These are phyloP conservation scores for Pantherophis vulpinus DNA, from an alignment of 2,797 vertebrate species.

Conservation along the genomic window DNA sequence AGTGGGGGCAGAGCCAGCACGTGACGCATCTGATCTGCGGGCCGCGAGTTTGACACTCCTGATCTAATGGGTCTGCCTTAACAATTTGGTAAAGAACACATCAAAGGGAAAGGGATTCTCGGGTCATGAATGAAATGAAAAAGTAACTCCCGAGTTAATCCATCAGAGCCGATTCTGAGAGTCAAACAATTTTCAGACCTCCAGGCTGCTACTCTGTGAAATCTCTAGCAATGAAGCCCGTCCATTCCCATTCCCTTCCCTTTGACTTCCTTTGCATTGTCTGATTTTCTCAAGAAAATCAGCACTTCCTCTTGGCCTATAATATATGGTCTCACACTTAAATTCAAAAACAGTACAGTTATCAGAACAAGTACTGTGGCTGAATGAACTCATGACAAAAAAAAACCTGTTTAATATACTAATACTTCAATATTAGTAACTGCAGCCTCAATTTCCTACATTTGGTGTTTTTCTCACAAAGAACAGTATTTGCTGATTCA, in stretches of 20 bases:
- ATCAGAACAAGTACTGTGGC: neutral
- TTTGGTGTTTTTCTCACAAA: neutral
- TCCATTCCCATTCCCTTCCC: neutral
- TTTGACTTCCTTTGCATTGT: neutral
- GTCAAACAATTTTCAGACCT: neutral
- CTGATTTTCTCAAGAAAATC: neutral
- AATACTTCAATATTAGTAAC: neutral
- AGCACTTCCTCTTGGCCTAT: neutral
- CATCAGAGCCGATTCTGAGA: neutral
- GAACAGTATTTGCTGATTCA: neutral
- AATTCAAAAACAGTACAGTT: neutral
- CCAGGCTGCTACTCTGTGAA: neutral
- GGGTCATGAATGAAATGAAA: neutral
- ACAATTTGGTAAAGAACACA: neutral
- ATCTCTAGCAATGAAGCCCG: neutral
- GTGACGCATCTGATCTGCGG: fast-evolving
- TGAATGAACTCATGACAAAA: neutral
- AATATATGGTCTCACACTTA: neutral
- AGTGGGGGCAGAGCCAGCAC: too few species aligned
- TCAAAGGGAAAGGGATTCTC: neutral
- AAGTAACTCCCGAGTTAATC: neutral
- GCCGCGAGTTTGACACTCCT: too few species aligned
- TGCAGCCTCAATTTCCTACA: neutral
- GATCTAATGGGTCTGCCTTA: neutral
- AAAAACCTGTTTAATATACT: neutral